phyloP scores from a whole-genome alignment of 2,888 invertebrate genomes.

The Oligia strigilis region DNA sequence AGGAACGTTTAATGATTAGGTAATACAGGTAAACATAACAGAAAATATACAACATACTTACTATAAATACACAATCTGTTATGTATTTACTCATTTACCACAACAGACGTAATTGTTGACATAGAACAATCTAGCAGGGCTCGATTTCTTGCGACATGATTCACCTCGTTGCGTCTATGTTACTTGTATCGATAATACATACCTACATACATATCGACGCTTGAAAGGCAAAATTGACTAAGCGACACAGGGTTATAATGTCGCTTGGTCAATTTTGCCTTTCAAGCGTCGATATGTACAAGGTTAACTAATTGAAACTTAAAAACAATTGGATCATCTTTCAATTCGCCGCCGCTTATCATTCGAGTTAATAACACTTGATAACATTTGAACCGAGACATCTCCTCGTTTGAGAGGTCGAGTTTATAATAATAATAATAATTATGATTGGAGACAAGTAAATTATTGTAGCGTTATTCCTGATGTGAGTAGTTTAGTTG shows the following conservation, averaged over 20 bases:
- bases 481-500: neutral
- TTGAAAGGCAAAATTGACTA: too few species aligned
- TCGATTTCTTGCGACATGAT: slow-evolving; percentile 51
- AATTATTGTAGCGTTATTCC: neutral
- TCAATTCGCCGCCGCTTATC: slow-evolving; percentile 58
- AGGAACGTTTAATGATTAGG: slow-evolving; percentile 4
- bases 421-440: too few species aligned
- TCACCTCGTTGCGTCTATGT: slow-evolving; percentile 41
- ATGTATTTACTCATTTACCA: slow-evolving; percentile 32
- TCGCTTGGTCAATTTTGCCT: too few species aligned
- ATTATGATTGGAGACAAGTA: slow-evolving; percentile 1
- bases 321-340: slow-evolving; percentile 62
- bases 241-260: too few species aligned
- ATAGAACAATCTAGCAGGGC: slow-evolving; percentile 42
- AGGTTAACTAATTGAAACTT: slow-evolving; percentile 55
- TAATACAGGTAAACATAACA: slow-evolving; percentile 29
- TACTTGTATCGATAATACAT: slow-evolving; percentile 35
- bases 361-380: slow-evolving; percentile 22
- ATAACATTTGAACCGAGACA: slow-evolving; percentile 61
- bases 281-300: slow-evolving; percentile 7
- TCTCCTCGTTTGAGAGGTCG: slow-evolving; percentile 11
- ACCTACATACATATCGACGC: too few species aligned
- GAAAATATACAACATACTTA: neutral
- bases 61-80: slow-evolving; percentile 23
- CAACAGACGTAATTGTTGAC: slow-evolving; percentile 48